These are phyloP conservation scores for Phrixothrix hirtus DNA, from an alignment of 2,888 invertebrate species.

Conservation along the genomic window DNA sequence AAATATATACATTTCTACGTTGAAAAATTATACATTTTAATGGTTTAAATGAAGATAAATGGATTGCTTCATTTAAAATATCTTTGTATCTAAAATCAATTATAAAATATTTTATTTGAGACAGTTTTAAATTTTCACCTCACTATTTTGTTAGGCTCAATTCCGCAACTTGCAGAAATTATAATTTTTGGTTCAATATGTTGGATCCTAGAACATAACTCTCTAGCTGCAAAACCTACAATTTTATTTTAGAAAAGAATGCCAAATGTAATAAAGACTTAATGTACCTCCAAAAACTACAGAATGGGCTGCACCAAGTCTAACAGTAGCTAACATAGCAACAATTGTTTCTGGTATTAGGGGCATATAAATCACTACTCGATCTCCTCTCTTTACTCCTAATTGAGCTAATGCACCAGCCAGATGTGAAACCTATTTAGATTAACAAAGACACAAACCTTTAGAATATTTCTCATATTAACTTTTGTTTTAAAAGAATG, in stretches of 20 bases:
- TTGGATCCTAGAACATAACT: slow-evolving; percentile 81
- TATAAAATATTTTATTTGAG: too few relatives aligned
- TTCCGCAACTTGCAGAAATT: slow-evolving; percentile 87
- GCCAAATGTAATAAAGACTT: neutral
- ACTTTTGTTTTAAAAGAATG: too few relatives aligned
- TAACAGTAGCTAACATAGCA: slow-evolving; percentile 84
- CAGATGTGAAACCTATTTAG: slow-evolving; percentile 67
- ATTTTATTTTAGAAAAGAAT: slow-evolving; percentile 26
- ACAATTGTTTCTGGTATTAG: slow-evolving; percentile 88
- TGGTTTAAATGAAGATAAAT: slow-evolving; percentile 73
- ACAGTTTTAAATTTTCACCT: slow-evolving; percentile 56
- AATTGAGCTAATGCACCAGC: slow-evolving; percentile 78
- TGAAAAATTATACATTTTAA: slow-evolving; percentile 83
- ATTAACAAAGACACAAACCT: too few relatives aligned
- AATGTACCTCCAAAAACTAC: slow-evolving; percentile 86
- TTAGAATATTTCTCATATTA: too few relatives aligned
- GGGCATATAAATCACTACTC: slow-evolving; percentile 93
- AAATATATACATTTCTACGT: slow-evolving; percentile 68
- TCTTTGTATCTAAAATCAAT: slow-evolving; percentile 73
- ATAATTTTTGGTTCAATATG: slow-evolving; percentile 88
- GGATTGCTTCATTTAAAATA: slow-evolving; percentile 80
- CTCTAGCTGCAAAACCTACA: slow-evolving; percentile 85
- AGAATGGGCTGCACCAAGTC: slow-evolving; percentile 91
- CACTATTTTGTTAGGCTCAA: slow-evolving; percentile 84
- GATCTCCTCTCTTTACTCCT: slow-evolving; percentile 81